phyloP scores from a whole-genome alignment of 2,797 vertebrate species.

The Betta splendens region DNA sequence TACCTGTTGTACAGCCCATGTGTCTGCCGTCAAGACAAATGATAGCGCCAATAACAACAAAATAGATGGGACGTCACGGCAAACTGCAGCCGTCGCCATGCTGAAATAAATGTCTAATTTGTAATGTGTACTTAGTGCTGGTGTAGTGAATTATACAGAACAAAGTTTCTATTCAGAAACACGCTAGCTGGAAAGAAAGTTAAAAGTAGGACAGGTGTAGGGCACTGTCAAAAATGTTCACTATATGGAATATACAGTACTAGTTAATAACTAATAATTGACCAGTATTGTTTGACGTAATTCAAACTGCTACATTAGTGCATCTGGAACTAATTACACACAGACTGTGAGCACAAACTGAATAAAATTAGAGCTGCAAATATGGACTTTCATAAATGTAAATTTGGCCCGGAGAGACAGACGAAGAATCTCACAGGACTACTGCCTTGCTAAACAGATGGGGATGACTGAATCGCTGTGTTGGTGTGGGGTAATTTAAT shows the following conservation, averaged over 20 bases:
- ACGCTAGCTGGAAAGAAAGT: no score
- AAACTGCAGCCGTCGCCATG: no score
- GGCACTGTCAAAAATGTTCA: no score
- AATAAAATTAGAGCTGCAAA: slow-evolving; percentile 22
- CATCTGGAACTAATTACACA: slow-evolving; percentile 19
- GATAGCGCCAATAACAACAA: no score
- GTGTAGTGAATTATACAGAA: no score
- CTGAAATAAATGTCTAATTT: no score
- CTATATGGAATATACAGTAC: background rate
- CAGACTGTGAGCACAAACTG: slow-evolving; percentile 22
- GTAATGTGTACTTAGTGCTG: no score
- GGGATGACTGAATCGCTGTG: slow-evolving; percentile 26
- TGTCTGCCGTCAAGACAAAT: no score
- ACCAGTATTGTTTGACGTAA: background rate
- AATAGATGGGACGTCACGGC: no score
- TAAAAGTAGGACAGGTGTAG: no score
- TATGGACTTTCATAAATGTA: slow-evolving; percentile 10
- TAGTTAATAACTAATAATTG: background rate
- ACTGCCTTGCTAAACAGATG: slow-evolving; percentile 51
- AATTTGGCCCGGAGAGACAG: slow-evolving; percentile 29
- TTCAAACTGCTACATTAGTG: slow-evolving; percentile 1
- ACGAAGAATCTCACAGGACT: slow-evolving; percentile 31
- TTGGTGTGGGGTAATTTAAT: slow-evolving; percentile 55
- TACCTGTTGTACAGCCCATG: no score
- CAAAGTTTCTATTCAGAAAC: no score